These are phyloP conservation scores for Chrysodeixis includens DNA, from an alignment of 2,888 invertebrate species.

Conservation along the genomic window DNA sequence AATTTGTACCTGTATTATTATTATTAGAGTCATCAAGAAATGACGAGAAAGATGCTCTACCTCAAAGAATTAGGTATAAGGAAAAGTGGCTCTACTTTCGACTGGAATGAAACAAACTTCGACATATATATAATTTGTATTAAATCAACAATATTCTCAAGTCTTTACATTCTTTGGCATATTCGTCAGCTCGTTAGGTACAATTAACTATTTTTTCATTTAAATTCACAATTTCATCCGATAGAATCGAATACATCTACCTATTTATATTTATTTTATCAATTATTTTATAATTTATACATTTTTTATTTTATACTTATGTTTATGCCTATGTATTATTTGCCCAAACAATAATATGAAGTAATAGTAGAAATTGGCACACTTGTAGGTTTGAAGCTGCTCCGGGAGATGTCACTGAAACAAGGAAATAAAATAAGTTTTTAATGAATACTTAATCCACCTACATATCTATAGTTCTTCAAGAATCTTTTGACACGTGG, in stretches of 20 bases:
- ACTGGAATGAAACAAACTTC: constrained; percentile 66
- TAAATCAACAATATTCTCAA: constrained; percentile 88
- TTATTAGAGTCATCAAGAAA: neutral
- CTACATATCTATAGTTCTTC: too few relatives aligned
- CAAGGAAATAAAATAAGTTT: constrained; percentile 55
- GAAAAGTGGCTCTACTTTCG: neutral
- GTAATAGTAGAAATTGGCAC: constrained; percentile 81
- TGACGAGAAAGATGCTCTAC: neutral
- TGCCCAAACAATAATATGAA: constrained; percentile 78
- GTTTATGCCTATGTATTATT: constrained; percentile 76
- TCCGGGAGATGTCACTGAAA: constrained; percentile 86
- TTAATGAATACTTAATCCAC: too few relatives aligned
- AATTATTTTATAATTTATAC: constrained; percentile 68
- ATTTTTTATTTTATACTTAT: constrained; percentile 47
- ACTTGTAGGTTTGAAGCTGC: constrained; percentile 75
- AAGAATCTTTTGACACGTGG: too few relatives aligned
- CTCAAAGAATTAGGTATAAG: neutral
- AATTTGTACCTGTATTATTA: too few relatives aligned
- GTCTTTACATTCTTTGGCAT: constrained; percentile 88
- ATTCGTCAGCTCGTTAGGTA: constrained; percentile 81
- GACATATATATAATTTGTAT: constrained; percentile 88
- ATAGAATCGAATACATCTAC: constrained; percentile 79
- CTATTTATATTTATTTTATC: constrained; percentile 67
- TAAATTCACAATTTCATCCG: constrained; percentile 80
- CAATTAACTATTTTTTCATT: constrained; percentile 67